These are phyloP conservation scores for Aphis craccivora DNA, from an alignment of 1,140 invertebrate genomes.

Conservation along the genomic window DNA sequence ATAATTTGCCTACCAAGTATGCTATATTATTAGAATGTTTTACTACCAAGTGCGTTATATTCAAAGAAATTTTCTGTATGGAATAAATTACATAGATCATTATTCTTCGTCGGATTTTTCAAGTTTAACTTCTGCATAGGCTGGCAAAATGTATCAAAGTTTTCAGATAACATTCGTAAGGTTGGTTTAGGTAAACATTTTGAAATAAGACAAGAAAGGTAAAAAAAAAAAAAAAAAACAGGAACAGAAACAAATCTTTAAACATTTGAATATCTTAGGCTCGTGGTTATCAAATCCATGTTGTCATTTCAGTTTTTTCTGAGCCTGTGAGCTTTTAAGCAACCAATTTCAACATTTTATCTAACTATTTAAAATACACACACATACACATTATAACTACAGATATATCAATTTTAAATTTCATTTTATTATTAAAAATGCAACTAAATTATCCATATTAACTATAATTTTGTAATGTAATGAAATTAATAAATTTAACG, in stretches of 20 bases:
- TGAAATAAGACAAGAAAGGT: background rate
- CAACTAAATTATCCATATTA: background rate
- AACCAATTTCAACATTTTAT: background rate
- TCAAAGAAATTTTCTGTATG: background rate
- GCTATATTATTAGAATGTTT: background rate
- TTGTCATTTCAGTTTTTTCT: background rate
- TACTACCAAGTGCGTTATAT: background rate
- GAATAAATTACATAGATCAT: background rate
- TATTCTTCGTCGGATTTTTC: background rate
- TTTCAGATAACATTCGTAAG: background rate
- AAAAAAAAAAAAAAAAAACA: background rate
- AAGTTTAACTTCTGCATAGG: background rate
- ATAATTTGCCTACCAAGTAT: background rate
- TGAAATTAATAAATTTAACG: background rate
- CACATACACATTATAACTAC: too few relatives aligned
- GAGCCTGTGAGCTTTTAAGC: background rate
- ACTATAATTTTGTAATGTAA: background rate
- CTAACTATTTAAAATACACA: too few relatives aligned
- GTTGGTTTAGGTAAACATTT: background rate
- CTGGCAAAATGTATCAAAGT: background rate
- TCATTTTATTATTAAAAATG: too few relatives aligned
- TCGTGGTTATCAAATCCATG: background rate
- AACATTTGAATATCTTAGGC: background rate
- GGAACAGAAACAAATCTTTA: background rate
- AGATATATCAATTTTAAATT: too few relatives aligned